Base-by-base conservation (phyloP, 2,888 invertebrate genomes). In the Dasysyrphus albostriatus region DNA sequence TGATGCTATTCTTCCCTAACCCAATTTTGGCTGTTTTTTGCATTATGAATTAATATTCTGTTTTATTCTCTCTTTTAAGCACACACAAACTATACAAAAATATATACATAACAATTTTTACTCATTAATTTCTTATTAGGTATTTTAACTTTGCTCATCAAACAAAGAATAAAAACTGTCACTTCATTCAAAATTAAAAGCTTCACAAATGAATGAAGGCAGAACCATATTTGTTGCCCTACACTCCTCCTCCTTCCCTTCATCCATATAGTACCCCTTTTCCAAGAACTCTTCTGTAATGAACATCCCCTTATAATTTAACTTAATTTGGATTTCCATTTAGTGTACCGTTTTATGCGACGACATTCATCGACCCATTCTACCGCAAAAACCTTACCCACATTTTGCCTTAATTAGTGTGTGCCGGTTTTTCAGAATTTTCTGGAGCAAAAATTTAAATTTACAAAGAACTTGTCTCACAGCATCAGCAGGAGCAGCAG, bases 321-420 rank as follows among this genome's bases (percentile, higher is more conserved):
- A 69, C 65, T 72, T 72, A 65, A 78, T 67, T 82, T 65, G 65
- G 47, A 77, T 82, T 82, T 42, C 49, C 82, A 65, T 72, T 67
- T 72, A 29, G 58, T 29, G 44, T 29, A 47, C 19, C 67, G 58
- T 58, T 76, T 67, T 65, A 34, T 67, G 67, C 67, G 34, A 49
- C 61, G 24, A 76, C 58, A 76, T 58, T 58, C 67, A 76, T 69
- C 67, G 67, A 65, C 76, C 76, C 58, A 56, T 67, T 37, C 56
- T 47, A 56, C 37, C 58, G 19, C 51, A 49, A 70, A 75, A 80
- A 67, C 34, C 61, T 56, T 54, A 44, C 70, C 72, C 81, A 67
- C 81, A 72, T 81, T 77, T 72, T 72, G 24, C 72, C 49, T 81
- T 84, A 84, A 84, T 84, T 84, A 81, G 72, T 70, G 83, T 75